phyloP scores from a whole-genome alignment of 2,888 invertebrate species.

The Hirudinaria manillensis region DNA sequence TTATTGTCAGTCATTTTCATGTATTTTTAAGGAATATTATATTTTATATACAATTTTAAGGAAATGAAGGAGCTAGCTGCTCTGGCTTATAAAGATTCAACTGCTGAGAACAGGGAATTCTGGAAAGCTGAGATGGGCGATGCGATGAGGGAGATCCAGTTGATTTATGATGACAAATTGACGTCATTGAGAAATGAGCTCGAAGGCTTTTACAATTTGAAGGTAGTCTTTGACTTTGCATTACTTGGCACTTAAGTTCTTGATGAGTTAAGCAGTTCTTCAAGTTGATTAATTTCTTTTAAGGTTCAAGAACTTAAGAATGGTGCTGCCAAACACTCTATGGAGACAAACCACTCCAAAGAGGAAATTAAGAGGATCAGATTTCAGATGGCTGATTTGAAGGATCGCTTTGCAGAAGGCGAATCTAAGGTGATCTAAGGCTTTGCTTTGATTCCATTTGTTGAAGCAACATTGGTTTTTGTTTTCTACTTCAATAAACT shows the following conservation, averaged over 20 bases:
- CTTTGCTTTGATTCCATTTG: not conserved
- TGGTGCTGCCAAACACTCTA: constrained; percentile 54
- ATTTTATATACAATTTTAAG: not conserved
- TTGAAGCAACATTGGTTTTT: not conserved
- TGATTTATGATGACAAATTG: constrained; percentile 56
- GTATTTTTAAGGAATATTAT: not conserved
- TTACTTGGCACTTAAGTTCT: not conserved
- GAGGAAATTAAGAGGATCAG: constrained; percentile 57
- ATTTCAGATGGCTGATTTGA: constrained; percentile 54
- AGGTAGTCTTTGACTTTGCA: constrained; percentile 45
- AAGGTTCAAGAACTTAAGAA: constrained; percentile 58
- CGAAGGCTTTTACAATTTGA: constrained; percentile 58
- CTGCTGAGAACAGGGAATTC: constrained; percentile 58
- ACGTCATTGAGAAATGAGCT: constrained; percentile 55
- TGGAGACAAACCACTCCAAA: constrained; percentile 56
- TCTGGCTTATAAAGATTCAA: constrained; percentile 54
- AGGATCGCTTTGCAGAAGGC: constrained; percentile 55
- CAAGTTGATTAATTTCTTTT: not conserved
- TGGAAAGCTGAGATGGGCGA: constrained; percentile 58
- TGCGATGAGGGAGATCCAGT: constrained; percentile 57
- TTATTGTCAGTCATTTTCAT: not conserved
- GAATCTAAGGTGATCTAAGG: constrained; percentile 53
- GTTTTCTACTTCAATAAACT: too few relatives aligned
- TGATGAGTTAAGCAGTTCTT: not conserved
- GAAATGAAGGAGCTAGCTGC: constrained; percentile 31